Evolutionary conservation across 1,140 invertebrate genomes (phyloP).

Genomic region (Grapholita molesta): DNA sequence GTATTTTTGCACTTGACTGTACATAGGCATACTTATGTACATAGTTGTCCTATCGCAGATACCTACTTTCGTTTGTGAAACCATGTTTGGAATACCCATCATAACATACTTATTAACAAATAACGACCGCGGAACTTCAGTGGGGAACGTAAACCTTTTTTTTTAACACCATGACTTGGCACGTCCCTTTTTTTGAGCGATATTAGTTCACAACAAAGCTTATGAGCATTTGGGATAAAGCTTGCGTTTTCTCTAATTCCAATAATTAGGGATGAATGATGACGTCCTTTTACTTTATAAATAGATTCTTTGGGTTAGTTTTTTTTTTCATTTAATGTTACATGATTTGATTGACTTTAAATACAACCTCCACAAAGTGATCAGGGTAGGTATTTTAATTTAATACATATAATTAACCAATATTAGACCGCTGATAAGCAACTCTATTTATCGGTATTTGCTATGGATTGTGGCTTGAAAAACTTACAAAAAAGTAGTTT

Average conservation of each 20-base stretch:
- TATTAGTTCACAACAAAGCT: constrained; percentile 23
- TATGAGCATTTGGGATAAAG: constrained; percentile 35
- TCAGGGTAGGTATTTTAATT: not conserved
- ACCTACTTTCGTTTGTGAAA: too few species aligned
- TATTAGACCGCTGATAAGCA: not conserved
- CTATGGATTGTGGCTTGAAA: not conserved
- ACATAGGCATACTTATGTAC: too few species aligned
- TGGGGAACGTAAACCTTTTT: constrained; percentile 21
- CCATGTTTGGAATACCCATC: too few species aligned
- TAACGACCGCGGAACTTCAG: not conserved
- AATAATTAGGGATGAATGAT: constrained; percentile 47
- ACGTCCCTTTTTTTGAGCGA: constrained; percentile 29
- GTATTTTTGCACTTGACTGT: too few species aligned
- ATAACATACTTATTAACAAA: too few species aligned
- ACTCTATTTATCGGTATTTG: not conserved
- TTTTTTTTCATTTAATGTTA: not conserved
- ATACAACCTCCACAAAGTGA: not conserved
- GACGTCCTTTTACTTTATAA: constrained; percentile 26
- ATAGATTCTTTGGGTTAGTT: not conserved
- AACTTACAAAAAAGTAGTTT: too few species aligned
- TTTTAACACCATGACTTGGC: constrained; percentile 37
- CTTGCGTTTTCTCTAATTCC: constrained; percentile 40
- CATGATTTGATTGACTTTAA: not conserved
- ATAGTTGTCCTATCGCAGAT: too few species aligned
- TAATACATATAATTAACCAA: not conserved